These are phyloP conservation scores for Oophaga pumilio DNA, from an alignment of 2,113 vertebrate species.

Conservation along the genomic window DNA sequence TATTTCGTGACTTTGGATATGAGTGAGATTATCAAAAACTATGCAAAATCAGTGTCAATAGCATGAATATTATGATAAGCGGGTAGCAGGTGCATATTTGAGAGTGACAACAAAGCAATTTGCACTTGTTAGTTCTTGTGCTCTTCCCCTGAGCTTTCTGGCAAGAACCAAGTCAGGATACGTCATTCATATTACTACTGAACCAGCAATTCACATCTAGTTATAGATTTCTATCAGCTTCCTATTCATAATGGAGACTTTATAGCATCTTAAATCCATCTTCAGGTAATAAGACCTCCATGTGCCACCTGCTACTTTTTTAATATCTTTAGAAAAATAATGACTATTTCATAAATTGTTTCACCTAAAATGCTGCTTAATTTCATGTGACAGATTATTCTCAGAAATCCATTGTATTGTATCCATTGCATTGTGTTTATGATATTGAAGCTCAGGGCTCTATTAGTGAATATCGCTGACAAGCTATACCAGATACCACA, in stretches of 20 bases:
- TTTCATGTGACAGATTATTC: background rate
- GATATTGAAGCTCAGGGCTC: too few relatives aligned
- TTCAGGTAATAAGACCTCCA: conserved; percentile 10
- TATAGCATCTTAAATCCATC: background rate
- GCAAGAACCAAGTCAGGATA: background rate
- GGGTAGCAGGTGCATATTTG: conserved; percentile 23
- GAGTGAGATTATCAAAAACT: background rate
- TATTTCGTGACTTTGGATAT: background rate
- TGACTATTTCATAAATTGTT: background rate
- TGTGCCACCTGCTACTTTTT: background rate
- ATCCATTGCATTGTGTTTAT: too few relatives aligned
- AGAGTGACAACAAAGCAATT: conserved; percentile 27
- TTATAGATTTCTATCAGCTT: background rate
- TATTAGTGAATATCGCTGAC: too few relatives aligned
- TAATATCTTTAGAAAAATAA: background rate
- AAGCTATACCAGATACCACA: too few relatives aligned
- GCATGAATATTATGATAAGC: background rate
- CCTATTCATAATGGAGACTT: background rate
- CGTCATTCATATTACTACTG: conserved; percentile 17
- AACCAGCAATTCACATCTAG: conserved; percentile 10
- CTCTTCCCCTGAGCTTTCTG: conserved; percentile 31
- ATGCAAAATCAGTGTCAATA: background rate
- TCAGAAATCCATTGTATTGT: background rate
- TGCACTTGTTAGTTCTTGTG: conserved; percentile 27
- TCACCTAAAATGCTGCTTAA: background rate